These are phyloP conservation scores for Syritta pipiens DNA, from an alignment of 2,888 invertebrate species.

Conservation along the genomic window DNA sequence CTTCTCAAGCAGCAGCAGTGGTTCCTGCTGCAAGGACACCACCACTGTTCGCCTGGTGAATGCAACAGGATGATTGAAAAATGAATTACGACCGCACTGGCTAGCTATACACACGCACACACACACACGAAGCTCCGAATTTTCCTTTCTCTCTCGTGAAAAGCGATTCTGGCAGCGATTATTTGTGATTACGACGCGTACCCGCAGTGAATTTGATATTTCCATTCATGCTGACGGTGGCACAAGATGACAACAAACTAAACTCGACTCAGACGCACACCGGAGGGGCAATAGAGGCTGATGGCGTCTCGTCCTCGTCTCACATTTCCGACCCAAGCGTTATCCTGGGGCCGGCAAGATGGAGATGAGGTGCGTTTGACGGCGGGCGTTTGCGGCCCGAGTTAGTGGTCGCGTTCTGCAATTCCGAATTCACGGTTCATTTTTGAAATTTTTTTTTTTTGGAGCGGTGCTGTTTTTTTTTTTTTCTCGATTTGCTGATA, in stretches of 20 bases:
- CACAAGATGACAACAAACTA: neutral
- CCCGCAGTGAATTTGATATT: neutral
- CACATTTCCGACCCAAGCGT: constrained; percentile 43
- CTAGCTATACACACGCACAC: neutral
- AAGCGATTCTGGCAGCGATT: neutral
- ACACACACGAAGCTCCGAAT: neutral
- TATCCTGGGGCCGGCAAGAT: constrained; percentile 43
- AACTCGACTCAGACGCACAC: neutral
- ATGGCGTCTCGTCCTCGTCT: constrained; percentile 20
- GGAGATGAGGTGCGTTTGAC: neutral
- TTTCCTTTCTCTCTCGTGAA: neutral
- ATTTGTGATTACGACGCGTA: neutral
- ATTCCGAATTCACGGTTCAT: constrained; percentile 25
- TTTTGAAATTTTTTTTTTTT: constrained; percentile 18
- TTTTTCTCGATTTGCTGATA: constrained; percentile 21
- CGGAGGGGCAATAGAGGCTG: constrained; percentile 5
- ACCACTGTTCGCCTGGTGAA: neutral
- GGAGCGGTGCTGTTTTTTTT: too few relatives aligned
- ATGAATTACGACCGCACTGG: constrained; percentile 3
- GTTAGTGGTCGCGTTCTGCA: constrained; percentile 19
- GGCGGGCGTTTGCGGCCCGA: neutral
- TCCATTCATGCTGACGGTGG: neutral
- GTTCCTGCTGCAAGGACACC: neutral
- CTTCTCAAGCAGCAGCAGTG: neutral
- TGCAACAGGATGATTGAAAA: constrained; percentile 36